Percentiles rank a stretch among this genome's conserved stretches.
Conservation (phyloP, 2,113 vertebrate species). For the Cynopterus brachyotis region DNA sequence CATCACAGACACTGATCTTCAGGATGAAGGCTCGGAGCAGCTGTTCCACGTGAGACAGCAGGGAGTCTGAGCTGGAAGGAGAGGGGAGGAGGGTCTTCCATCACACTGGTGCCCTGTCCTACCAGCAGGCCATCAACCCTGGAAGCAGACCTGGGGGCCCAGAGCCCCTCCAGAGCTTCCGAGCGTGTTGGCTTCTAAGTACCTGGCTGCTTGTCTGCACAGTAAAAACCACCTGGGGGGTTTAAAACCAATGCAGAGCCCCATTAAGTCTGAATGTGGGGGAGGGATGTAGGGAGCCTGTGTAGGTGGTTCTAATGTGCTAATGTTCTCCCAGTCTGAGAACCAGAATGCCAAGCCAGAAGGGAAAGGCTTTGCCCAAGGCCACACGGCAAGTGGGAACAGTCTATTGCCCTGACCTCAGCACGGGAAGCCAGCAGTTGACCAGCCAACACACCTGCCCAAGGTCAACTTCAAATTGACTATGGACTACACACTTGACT, state of each 20-base stretch:
- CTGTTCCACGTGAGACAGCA: conserved; percentile 96
- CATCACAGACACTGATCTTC: conserved; percentile 98
- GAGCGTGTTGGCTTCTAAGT: not conserved
- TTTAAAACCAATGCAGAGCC: not conserved
- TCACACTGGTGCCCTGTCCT: not conserved
- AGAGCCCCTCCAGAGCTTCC: not conserved
- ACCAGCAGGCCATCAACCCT: not conserved
- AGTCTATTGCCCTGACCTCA: not conserved
- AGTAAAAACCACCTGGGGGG: not conserved
- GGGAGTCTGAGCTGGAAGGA: conserved; percentile 90
- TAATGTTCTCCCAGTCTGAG: not conserved
- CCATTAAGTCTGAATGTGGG: not conserved
- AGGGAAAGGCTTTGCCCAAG: not conserved
- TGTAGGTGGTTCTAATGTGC: not conserved
- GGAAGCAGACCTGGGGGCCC: not conserved
- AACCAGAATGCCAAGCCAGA: not conserved
- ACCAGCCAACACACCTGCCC: not conserved
- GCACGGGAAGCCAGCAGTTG: not conserved
- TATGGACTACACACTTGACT: not conserved
- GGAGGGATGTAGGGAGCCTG: not conserved
- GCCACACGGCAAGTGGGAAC: not conserved
- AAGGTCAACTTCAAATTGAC: not conserved
- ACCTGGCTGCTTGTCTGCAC: not conserved
- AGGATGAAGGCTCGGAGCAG: conserved; percentile 96
- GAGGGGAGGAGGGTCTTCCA: not conserved